These are phyloP conservation scores for Lasius platythorax DNA, from an alignment of 2,888 invertebrate species.

Conservation along the genomic window DNA sequence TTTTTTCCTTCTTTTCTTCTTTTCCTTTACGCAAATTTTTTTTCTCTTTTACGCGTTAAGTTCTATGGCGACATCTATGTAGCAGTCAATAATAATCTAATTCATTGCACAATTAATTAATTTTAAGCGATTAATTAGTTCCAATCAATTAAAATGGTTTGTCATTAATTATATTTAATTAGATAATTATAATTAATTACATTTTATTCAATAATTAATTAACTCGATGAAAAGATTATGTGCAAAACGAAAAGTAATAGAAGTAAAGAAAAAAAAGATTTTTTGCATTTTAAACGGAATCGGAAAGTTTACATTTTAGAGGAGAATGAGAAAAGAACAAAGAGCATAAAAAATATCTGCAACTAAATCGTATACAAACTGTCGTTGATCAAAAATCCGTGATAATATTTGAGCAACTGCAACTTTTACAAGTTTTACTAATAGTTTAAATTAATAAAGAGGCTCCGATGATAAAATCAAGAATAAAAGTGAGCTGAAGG, in stretches of 20 bases:
- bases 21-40: not conserved
- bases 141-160: not conserved
- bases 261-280: not conserved
- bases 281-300: not conserved
- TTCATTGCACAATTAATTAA: not conserved
- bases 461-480: not conserved
- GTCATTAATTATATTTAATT: not conserved
- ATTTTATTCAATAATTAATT: not conserved
- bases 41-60: not conserved
- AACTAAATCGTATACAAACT: not conserved
- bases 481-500: no score
- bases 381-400: not conserved
- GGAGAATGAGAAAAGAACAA: not conserved
- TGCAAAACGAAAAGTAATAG: not conserved
- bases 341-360: not conserved
- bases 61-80: not conserved
- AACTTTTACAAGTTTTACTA: not conserved
- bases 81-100: not conserved
- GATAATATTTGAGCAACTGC: not conserved
- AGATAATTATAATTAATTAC: not conserved
- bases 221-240: not conserved
- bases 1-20: not conserved
- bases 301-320: not conserved
- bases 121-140: not conserved
- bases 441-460: not conserved